Base-by-base conservation (phyloP, 2,888 invertebrate genomes). In the Dorcus parallelipipedus region DNA sequence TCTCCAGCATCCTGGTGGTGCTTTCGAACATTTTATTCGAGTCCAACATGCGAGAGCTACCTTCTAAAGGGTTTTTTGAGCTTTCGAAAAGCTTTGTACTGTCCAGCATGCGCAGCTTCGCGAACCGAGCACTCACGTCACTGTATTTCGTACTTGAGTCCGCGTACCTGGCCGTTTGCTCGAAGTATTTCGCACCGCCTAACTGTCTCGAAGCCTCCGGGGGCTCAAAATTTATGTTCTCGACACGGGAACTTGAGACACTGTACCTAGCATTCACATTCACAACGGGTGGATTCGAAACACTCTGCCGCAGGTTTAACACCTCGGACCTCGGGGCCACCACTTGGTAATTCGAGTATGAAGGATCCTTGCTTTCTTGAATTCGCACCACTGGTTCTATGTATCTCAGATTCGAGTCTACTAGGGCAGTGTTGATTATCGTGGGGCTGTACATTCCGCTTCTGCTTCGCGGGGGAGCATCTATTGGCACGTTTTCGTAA, bases 401-500 rank as follows among this genome's bases (percentile, higher is more conserved):
- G 59, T 76, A 75, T 14, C 71, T 67, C 4, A 69, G 61, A 43
- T 64, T 70, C 7, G 73, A 67, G 50, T 73, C 73, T 65, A 77
- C 67, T 63, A 73, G 57, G 62, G 75, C 49, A 3, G 70, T 63
- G 52, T 68, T 68, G 38, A 67, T 61, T 45, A 61, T 56, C 6
- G 80, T 80, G 2, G 82, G 81, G 63, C 81, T 82, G 70, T 83
- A 83, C 53, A 83, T 78, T 2, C 80, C 80, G 62, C 76, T 80
- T 51, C 82, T 73, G 51, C 80, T 79, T 56, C 81, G 64, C 0
- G 76, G 71, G 3, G 69, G 68, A 7, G 70, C 69, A 48, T 75
- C 73, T 23, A 65, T 66, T 7, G 76, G 72, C 40, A 78, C 79
- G 8, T 84, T 82, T 67, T 85, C 84, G 69, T 83, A 85, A 69